Conservation (phyloP, 1,140 invertebrate genomes). For the Neocloeon triangulifer region DNA sequence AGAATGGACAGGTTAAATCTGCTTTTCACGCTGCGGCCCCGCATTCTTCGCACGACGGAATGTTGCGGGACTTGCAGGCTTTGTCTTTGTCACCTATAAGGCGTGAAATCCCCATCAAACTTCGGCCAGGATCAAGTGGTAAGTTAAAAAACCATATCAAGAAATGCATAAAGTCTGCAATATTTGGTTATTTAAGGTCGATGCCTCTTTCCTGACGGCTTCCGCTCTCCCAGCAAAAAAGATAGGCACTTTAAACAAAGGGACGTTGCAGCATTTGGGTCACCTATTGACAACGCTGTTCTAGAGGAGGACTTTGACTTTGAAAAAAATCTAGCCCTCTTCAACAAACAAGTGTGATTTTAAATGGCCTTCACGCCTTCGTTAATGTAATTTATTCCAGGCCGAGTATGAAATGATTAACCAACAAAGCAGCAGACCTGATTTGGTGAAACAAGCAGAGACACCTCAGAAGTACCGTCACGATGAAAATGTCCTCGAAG, state of each 20-base stretch:
- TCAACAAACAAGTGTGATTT: slow-evolving; percentile 43
- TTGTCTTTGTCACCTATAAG: too few species aligned
- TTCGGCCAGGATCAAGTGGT: too few species aligned
- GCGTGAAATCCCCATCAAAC: too few species aligned
- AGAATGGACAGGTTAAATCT: too few species aligned
- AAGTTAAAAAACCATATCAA: too few species aligned
- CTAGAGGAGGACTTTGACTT: slow-evolving; percentile 70
- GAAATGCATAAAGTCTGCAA: too few species aligned
- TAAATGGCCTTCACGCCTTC: slow-evolving; percentile 5
- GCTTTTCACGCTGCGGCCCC: too few species aligned
- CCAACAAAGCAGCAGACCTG: too few species aligned
- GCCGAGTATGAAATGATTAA: slow-evolving; percentile 52
- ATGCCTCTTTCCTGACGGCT: slow-evolving; percentile 12
- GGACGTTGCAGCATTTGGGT: slow-evolving; percentile 35
- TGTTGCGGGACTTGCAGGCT: too few species aligned
- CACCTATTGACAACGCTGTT: slow-evolving; percentile 25
- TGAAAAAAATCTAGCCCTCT: slow-evolving; percentile 76
- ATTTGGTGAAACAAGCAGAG: slow-evolving; percentile 29
- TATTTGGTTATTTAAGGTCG: too few species aligned
- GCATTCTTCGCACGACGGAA: too few species aligned
- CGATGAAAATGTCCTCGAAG: slow-evolving; percentile 64
- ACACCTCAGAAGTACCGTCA: slow-evolving; percentile 33
- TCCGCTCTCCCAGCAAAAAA: slow-evolving; percentile 18
- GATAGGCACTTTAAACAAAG: slow-evolving; percentile 19
- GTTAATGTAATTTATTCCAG: slow-evolving; percentile 15